phyloP scores from a whole-genome alignment of 2,888 invertebrate species.

The Podabrus alpinus region DNA sequence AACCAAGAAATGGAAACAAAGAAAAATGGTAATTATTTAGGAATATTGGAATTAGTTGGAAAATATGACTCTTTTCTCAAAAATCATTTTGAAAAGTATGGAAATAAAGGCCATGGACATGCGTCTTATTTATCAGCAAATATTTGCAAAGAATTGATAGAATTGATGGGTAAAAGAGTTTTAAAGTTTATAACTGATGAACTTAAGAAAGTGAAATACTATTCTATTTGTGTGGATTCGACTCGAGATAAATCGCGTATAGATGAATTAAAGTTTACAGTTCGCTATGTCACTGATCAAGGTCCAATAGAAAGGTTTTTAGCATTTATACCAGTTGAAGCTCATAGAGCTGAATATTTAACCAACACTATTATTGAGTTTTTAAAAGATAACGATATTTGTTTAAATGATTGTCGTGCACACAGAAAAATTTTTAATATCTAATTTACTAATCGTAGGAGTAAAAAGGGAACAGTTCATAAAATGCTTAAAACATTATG shows the following conservation, averaged over 20 bases:
- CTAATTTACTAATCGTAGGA: too few relatives aligned
- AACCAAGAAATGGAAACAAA: too few relatives aligned
- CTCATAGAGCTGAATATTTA: too few relatives aligned
- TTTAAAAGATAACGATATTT: too few relatives aligned
- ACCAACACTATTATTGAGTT: too few relatives aligned
- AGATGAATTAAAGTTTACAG: constrained; percentile 11
- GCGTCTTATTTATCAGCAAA: constrained; percentile 4
- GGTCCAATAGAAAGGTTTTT: too few relatives aligned
- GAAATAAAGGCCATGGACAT: neutral
- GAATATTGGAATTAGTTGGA: constrained; percentile 2
- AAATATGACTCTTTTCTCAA: constrained; percentile 5
- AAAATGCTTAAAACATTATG: too few relatives aligned
- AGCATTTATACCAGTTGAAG: too few relatives aligned
- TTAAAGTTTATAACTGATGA: constrained; percentile 5
- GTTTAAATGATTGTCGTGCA: too few relatives aligned
- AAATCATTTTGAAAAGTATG: neutral
- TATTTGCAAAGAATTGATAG: neutral
- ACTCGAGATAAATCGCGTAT: constrained; percentile 15
- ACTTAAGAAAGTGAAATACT: constrained; percentile 12
- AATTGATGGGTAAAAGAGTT: neutral
- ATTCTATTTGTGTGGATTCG: constrained; percentile 11
- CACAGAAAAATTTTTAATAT: too few relatives aligned
- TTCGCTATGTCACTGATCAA: constrained; percentile 14
- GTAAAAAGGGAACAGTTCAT: too few relatives aligned
- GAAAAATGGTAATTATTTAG: constrained; percentile 17